A percentile compares a stretch with the other conserved stretches of the same genome.
Evolutionary conservation across 2,113 vertebrate species (phyloP).

Genomic region (Scalopus aquaticus): DNA sequence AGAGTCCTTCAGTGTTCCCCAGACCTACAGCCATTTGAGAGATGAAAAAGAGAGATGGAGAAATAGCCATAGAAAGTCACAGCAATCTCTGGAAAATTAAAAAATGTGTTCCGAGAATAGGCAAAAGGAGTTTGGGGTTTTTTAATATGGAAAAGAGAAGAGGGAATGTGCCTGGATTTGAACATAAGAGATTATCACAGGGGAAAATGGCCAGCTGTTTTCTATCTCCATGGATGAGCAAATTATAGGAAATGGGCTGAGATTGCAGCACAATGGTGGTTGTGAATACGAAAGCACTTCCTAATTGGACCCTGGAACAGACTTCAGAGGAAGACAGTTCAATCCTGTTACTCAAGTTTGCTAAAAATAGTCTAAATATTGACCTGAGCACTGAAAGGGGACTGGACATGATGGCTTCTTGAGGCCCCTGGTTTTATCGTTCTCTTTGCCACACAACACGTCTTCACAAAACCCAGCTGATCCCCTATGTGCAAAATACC

Average conservation of each 20-base stretch:
- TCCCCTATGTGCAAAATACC: neutral
- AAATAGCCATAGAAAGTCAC: neutral
- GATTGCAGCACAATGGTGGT: slow-evolving; percentile 47
- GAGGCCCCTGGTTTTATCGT: neutral
- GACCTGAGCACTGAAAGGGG: slow-evolving; percentile 6
- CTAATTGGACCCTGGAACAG: slow-evolving; percentile 62
- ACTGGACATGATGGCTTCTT: neutral
- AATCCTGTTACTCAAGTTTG: slow-evolving; percentile 50
- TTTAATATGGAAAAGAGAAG: slow-evolving; percentile 40
- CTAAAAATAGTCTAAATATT: slow-evolving; percentile 48
- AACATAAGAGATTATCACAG: slow-evolving; percentile 19
- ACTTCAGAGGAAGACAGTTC: slow-evolving; percentile 63
- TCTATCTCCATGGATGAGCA: slow-evolving; percentile 45
- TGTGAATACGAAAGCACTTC: slow-evolving; percentile 53
- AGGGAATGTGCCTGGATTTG: neutral
- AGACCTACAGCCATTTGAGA: neutral
- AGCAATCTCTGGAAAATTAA: neutral
- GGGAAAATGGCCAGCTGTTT: slow-evolving; percentile 58
- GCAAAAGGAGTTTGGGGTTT: neutral
- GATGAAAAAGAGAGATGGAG: neutral
- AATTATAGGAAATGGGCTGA: slow-evolving; percentile 65
- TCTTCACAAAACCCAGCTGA: neutral
- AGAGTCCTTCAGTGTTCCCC: neutral
- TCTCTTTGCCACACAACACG: neutral
- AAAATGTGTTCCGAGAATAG: slow-evolving; percentile 1